Base-by-base conservation (phyloP, 2,888 invertebrate species). In the Drosophila subsilvestris region DNA sequence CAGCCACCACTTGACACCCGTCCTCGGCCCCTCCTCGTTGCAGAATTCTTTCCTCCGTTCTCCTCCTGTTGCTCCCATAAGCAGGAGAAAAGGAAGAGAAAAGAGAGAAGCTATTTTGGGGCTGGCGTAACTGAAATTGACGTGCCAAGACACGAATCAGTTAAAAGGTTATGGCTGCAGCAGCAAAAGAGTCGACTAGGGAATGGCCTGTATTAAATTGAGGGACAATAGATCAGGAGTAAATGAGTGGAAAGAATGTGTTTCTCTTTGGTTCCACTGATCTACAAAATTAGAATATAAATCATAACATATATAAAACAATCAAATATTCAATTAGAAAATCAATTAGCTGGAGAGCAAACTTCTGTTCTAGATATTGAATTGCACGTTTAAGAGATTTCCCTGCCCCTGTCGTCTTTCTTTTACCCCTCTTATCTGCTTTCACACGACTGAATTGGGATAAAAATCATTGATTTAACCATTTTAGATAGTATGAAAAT, bases 111-210 rank as follows among this genome's bases (percentile, higher is more conserved):
- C 78, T 80, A 75, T 80, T 84, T 69, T 75, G 63, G 63, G 32
- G 65, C 65, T 63, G 79, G 75, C 82, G 76, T 85, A 80, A 80
- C 82, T 85, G 73, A 85, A 85, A 74, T 67, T 86, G 84, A 83
- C 78, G 73, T 70, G 58, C 61, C 62, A 62, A 67, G 37, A 18
- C 47, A 54, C 14, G 48, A 69, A 59, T 80, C 37, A 29, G 65
- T 25, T 32, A 17, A 22, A n/a, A 37, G 53, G 66, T 54, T 18
- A 37, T n/a, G 14, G 10, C 9, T 1, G 10, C 3, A 20, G 27
- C 6, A 1, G 7, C 4, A 7, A 14, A 20, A 45, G 32, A 5
- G 17, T 25, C 14, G 8, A 32, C 17, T 29, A n/a, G 14, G 10
- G 2, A 9, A n/a, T 48, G 50, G 47, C 61, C 60, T 22, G 17